These are phyloP conservation scores for Phanerotoma sp. DNA, from an alignment of 2,888 invertebrate genomes.

Conservation along the genomic window DNA sequence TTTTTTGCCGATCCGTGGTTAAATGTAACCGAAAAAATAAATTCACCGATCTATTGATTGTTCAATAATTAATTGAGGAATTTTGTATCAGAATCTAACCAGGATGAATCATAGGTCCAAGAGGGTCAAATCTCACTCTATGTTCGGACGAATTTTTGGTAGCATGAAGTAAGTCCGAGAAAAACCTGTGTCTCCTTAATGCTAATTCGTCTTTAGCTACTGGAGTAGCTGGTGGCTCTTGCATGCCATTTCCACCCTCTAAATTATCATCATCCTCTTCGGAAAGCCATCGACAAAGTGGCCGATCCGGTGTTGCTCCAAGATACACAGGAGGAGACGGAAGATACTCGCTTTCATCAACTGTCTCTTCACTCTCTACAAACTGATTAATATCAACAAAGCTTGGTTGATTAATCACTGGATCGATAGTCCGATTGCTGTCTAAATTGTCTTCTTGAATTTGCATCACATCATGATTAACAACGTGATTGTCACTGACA, in stretches of 20 bases:
- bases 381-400: no score
- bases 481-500: no score
- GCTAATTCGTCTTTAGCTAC: slow-evolving; percentile 79
- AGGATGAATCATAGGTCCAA: slow-evolving; percentile 67
- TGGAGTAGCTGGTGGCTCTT: slow-evolving; percentile 73
- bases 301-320: slow-evolving; percentile 21
- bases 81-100: slow-evolving; percentile 57
- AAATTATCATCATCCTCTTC: slow-evolving; percentile 53
- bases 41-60: slow-evolving; percentile 10
- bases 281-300: slow-evolving; percentile 50
- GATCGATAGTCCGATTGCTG: no score
- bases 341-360: slow-evolving; percentile 1
- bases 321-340: no score
- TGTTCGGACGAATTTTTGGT: slow-evolving; percentile 73
- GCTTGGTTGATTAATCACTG: no score
- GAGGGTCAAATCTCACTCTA: slow-evolving; percentile 74
- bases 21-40: neutral
- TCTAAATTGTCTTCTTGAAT: no score
- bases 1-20: neutral
- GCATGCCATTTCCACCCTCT: slow-evolving; percentile 60
- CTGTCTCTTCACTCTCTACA: no score
- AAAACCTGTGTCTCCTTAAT: slow-evolving; percentile 73
- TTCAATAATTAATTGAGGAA: slow-evolving; percentile 10
- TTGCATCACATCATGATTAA: neutral
- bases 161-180: slow-evolving; percentile 74